A percentile compares a stretch with the other conserved stretches of the same genome.
These are phyloP conservation scores for Centropristis striata DNA, from an alignment of 2,113 vertebrate species.

Conservation along the genomic window DNA sequence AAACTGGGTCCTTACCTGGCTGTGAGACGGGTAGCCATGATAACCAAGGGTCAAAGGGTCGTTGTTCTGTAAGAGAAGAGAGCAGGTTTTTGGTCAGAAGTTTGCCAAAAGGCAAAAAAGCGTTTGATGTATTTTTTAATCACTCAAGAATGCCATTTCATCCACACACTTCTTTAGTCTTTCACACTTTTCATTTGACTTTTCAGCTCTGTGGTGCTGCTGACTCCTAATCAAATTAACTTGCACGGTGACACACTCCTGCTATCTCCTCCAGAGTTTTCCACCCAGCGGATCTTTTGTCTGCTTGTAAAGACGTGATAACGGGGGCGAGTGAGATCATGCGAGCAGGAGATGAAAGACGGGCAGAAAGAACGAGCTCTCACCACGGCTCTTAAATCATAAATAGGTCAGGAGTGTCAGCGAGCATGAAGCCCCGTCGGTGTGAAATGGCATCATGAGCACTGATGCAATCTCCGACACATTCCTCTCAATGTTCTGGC, in stretches of 20 bases:
- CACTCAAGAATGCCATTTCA: neutral
- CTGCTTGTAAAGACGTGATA: conserved; percentile 71
- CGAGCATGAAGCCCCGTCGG: conserved; percentile 51
- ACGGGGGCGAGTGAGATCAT: conserved; percentile 62
- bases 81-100: conserved; percentile 43
- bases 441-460: conserved; percentile 61
- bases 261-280: conserved; percentile 65
- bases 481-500: conserved; percentile 51
- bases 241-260: conserved; percentile 58
- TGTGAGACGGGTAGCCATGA: conserved; percentile 83
- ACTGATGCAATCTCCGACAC: conserved; percentile 59
- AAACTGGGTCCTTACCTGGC: conserved; percentile 80
- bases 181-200: conserved; percentile 36
- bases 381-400: conserved; percentile 70
- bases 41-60: conserved; percentile 84
- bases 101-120: conserved; percentile 17
- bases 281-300: conserved; percentile 79
- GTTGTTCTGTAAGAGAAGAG: conserved; percentile 83
- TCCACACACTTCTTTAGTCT: neutral
- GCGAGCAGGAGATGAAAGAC: conserved; percentile 61
- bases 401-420: conserved; percentile 78
- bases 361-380: conserved; percentile 54
- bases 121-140: conserved; percentile 21
- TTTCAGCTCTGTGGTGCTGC: conserved; percentile 50
- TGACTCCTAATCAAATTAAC: conserved; percentile 80